Evolutionary conservation across 2,113 vertebrate genomes (phyloP).

Genomic region (Urocynchramus pylzowi): DNA sequence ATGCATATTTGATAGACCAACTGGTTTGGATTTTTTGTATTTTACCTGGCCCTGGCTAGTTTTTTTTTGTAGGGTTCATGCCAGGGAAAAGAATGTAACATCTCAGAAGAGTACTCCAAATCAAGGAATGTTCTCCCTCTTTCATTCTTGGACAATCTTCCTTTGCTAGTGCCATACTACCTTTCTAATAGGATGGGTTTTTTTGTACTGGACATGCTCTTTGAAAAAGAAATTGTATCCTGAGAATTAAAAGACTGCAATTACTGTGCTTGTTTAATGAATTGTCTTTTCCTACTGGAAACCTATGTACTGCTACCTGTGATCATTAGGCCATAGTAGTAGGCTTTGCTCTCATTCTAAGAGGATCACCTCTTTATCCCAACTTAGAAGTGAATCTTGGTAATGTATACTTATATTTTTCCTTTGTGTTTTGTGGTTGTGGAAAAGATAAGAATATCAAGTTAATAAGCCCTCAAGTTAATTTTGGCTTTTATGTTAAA

Average conservation of each 20-base stretch:
- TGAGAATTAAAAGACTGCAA: not conserved
- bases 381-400: not conserved
- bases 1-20: not conserved
- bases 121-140: not conserved
- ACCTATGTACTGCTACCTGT: not conserved
- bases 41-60: not conserved
- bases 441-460: not conserved
- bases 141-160: not conserved
- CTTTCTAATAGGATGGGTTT: not conserved
- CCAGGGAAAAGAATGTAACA: not conserved
- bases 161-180: not conserved
- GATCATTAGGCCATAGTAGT: not conserved
- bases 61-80: not conserved
- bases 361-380: not conserved
- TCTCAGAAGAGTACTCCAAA: not conserved
- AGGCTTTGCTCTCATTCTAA: not conserved
- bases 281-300: not conserved
- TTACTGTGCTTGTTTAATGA: not conserved
- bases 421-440: not conserved
- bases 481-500: not conserved
- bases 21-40: not conserved
- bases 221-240: not conserved
- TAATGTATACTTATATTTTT: not conserved
- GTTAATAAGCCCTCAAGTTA: not conserved
- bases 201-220: not conserved